These are phyloP conservation scores for Panagrolaimus sp. DNA, from an alignment of 1,140 invertebrate genomes.

Conservation along the genomic window DNA sequence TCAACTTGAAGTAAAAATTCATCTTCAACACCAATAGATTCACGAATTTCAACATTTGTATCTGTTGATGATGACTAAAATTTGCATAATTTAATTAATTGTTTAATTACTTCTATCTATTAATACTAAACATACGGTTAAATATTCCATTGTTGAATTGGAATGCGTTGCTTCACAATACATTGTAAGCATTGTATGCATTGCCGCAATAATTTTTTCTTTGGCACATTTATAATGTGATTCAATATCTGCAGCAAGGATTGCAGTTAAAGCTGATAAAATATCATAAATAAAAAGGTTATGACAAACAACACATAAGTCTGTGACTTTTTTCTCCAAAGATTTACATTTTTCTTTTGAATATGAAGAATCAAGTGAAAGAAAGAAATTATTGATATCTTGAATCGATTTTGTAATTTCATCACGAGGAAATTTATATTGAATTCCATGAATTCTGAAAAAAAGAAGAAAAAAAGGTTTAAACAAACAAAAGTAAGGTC, in stretches of 20 bases:
- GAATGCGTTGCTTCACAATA: constrained; percentile 18
- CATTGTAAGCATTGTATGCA: constrained; percentile 22
- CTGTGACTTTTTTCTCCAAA: not conserved
- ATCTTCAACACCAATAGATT: constrained; percentile 23
- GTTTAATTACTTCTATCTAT: not conserved
- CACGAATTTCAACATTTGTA: constrained; percentile 17
- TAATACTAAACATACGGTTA: constrained; percentile 1
- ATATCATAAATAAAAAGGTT: not conserved
- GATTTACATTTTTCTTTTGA: not conserved
- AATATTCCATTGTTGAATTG: not conserved
- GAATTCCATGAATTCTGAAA: not conserved
- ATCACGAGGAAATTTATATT: not conserved
- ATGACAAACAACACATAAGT: not conserved
- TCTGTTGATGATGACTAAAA: not conserved
- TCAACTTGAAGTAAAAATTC: constrained; percentile 30
- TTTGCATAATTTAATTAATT: too few species aligned
- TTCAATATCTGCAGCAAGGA: constrained; percentile 5
- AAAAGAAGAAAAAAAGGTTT: constrained; percentile 3
- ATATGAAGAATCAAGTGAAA: not conserved
- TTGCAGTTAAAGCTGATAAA: not conserved
- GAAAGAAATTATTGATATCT: too few species aligned
- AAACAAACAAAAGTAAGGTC: not conserved
- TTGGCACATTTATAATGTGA: constrained; percentile 6
- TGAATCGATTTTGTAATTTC: too few species aligned
- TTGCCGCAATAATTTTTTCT: constrained; percentile 7